Base-by-base conservation (phyloP, 2,888 invertebrate genomes). In the Lasius platythorax region DNA sequence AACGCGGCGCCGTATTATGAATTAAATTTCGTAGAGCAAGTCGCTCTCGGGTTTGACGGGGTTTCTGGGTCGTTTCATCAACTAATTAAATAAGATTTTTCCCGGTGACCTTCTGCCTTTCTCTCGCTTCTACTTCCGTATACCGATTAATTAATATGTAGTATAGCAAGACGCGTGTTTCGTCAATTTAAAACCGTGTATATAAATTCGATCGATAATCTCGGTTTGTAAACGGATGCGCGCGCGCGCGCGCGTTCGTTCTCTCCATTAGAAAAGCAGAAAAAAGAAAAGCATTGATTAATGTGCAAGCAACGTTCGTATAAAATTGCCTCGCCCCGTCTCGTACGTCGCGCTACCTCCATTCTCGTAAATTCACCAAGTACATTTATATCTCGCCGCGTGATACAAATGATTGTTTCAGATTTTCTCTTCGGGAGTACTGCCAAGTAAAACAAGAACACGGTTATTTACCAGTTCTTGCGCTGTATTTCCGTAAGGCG, bases 1-100 rank as follows among this genome's bases (percentile, higher is more conserved):
- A 85, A 82, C 84, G 78, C 68, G 56, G 37, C 73, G 75, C 84
- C 85, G 85, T 91, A 88, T 90, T 90, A 88, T 84, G 84, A 91
- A 91, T 91, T 91, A 88, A 91, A 91, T 86, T 81, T 89, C 83
- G 73, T 43, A 23, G 76, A 56, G 76, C 63, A 70, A 79, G 67
- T 83, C 81, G 82, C 75, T 83, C 23, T 23, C 82, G 82, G 46
- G 81, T 40, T 87, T 74, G 76, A 86, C 78, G 85, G 82, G 28
- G 72, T 87, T 90, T 90, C 90, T 86, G 88, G 84, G 82, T 88
- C 89, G 88, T 87, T 90, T 89, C 89, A 81, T 83, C 86, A 85
- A 88, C 88, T 90, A 91, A 92, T 93, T 92, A 90, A 92, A 92
- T 90, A 88, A 91, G 89, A 89, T 89, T 91, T 88, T 86, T 79